Evolutionary conservation across 1,140 invertebrate genomes (phyloP).

Genomic region (Lamellibrachia luymesi): DNA sequence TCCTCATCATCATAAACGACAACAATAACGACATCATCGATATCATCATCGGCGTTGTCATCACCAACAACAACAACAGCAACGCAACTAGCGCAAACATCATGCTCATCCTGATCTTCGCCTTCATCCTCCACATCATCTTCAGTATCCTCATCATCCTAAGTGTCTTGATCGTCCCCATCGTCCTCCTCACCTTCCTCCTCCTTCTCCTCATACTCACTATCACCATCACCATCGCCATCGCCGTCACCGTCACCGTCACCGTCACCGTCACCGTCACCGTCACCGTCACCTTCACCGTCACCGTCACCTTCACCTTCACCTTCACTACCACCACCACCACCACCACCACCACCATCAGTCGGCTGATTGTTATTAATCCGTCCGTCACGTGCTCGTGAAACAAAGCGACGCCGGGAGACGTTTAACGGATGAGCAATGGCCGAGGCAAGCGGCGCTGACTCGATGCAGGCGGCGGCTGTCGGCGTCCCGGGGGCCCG

Average conservation of each 20-base stretch:
- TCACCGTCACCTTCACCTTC: background rate
- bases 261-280: background rate
- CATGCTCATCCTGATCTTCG: too few relatives aligned
- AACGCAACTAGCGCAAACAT: too few relatives aligned
- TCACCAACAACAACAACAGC: too few relatives aligned
- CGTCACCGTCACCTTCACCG: background rate
- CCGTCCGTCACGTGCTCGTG: background rate
- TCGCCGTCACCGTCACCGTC: too few relatives aligned
- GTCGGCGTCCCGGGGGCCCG: background rate
- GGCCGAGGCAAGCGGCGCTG: too few relatives aligned
- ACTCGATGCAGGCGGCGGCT: background rate
- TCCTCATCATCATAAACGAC: background rate
- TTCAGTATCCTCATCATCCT: background rate
- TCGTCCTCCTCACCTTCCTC: background rate
- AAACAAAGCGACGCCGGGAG: background rate
- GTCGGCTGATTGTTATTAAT: background rate
- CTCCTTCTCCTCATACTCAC: constrained; percentile 9
- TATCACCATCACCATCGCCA: too few relatives aligned
- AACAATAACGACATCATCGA: too few relatives aligned
- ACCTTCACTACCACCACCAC: background rate
- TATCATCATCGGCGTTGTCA: too few relatives aligned
- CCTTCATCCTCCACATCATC: background rate
- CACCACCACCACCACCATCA: background rate
- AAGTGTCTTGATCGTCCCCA: too few relatives aligned
- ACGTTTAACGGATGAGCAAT: background rate